A percentile compares a stretch with the other conserved stretches of the same genome.
Evolutionary conservation across 2,113 vertebrate species (phyloP).

Genomic region (Macroglossus sobrinus): DNA sequence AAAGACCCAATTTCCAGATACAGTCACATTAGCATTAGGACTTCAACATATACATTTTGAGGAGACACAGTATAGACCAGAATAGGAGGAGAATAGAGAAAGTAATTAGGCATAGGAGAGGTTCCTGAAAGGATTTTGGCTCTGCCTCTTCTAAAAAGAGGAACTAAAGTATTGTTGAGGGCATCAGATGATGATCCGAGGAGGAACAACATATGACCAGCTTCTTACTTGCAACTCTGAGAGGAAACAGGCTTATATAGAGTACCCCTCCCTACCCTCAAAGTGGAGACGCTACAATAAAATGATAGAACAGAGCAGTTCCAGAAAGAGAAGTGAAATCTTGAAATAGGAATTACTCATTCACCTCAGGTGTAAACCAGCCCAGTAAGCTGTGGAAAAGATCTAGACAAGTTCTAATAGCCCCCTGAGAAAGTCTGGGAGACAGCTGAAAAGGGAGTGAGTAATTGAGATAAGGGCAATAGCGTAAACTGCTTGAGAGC

Average conservation of each 20-base stretch:
- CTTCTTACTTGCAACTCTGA: neutral
- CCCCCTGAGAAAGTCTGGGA: neutral
- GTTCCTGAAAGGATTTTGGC: neutral
- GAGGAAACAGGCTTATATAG: neutral
- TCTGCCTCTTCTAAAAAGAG: neutral
- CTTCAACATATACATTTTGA: neutral
- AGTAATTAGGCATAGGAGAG: neutral
- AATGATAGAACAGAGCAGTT: neutral
- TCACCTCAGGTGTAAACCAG: neutral
- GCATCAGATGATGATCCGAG: neutral
- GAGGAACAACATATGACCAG: neutral
- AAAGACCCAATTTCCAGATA: neutral
- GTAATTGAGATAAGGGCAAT: neutral
- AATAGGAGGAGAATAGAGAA: neutral
- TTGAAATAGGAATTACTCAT: neutral
- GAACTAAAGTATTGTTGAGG: neutral
- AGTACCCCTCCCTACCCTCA: neutral
- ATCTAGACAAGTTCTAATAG: neutral
- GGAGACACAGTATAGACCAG: neutral
- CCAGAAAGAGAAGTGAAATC: neutral
- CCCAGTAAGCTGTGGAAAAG: neutral
- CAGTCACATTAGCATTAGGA: neutral
- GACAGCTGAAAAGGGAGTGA: neutral
- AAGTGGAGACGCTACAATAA: neutral
- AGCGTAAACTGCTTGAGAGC: neutral